Conservation (phyloP, 1,140 invertebrate species). For the Notospermus geniculatus region DNA sequence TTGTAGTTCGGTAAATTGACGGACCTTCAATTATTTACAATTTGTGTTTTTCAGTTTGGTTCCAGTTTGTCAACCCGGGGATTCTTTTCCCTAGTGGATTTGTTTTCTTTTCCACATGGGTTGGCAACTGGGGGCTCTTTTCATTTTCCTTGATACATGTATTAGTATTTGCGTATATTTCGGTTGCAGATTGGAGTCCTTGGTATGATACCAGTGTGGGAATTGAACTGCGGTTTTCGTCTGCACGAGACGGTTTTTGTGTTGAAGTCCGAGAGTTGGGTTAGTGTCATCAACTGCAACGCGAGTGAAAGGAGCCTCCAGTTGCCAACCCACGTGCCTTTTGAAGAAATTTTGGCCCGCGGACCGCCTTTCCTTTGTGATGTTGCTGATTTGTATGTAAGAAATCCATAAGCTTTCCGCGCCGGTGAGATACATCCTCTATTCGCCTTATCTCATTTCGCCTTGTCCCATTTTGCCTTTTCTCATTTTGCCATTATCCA, state of each 20-base stretch:
- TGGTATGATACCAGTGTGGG: too few species aligned
- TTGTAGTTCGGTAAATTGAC: background rate
- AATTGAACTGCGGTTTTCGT: too few species aligned
- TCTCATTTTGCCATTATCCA: too few species aligned
- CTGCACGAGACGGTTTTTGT: background rate
- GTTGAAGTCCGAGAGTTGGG: background rate
- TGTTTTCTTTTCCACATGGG: too few species aligned
- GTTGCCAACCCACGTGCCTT: background rate
- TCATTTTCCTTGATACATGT: too few species aligned
- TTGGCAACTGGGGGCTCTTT: too few species aligned
- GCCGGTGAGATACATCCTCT: conserved; percentile 17
- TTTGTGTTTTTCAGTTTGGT: background rate
- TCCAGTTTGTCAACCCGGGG: background rate
- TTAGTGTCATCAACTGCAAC: background rate
- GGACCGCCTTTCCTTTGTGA: conserved; percentile 2
- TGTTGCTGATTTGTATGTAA: conserved; percentile 4
- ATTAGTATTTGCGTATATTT: too few species aligned
- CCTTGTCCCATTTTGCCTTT: too few species aligned
- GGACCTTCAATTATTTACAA: background rate
- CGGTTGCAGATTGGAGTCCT: too few species aligned
- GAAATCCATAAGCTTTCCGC: conserved; percentile 15
- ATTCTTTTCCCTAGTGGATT: background rate
- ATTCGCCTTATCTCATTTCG: too few species aligned
- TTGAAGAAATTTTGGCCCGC: background rate
- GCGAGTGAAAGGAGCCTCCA: background rate